Conservation (phyloP, 2,113 vertebrate genomes). For the Passer montanus region DNA sequence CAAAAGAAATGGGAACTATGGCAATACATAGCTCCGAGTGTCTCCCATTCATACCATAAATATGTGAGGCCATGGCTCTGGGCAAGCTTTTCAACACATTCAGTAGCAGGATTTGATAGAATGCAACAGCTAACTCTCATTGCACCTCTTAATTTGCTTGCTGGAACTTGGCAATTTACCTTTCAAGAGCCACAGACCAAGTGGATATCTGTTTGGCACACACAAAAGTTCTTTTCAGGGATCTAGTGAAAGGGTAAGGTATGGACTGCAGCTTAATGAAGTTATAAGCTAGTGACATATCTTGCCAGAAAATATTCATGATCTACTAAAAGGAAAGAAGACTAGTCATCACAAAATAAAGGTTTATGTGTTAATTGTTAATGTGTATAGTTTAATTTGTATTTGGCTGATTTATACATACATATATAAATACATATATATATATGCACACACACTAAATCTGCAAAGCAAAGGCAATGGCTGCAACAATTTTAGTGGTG, state of each 20-base stretch:
- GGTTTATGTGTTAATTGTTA: background rate
- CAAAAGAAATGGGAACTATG: slow-evolving; percentile 59
- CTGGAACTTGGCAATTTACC: slow-evolving; percentile 65
- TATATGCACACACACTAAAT: background rate
- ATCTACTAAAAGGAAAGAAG: slow-evolving; percentile 23
- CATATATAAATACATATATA: rapidly evolving
- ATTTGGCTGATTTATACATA: background rate
- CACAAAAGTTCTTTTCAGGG: slow-evolving; percentile 67
- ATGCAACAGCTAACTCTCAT: slow-evolving; percentile 66
- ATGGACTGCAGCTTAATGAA: slow-evolving; percentile 66
- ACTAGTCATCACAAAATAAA: background rate
- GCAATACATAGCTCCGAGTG: slow-evolving; percentile 55
- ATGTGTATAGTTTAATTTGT: background rate
- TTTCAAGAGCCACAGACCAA: slow-evolving; percentile 67
- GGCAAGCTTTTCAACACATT: slow-evolving; percentile 54
- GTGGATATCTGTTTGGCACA: slow-evolving; percentile 56
- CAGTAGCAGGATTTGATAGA: slow-evolving; percentile 61
- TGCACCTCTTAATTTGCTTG: slow-evolving; percentile 59
- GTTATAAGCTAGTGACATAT: slow-evolving; percentile 63
- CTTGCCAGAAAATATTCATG: slow-evolving; percentile 61
- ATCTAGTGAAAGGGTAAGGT: slow-evolving; percentile 56
- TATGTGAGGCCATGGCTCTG: slow-evolving; percentile 53
- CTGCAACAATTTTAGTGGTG: background rate
- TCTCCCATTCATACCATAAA: slow-evolving; percentile 55
- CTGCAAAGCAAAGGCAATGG: background rate